A percentile compares a stretch with the other conserved stretches of the same genome.
Evolutionary conservation across 2,113 vertebrate species (phyloP).

Genomic region (Macheiramphus alcinus): DNA sequence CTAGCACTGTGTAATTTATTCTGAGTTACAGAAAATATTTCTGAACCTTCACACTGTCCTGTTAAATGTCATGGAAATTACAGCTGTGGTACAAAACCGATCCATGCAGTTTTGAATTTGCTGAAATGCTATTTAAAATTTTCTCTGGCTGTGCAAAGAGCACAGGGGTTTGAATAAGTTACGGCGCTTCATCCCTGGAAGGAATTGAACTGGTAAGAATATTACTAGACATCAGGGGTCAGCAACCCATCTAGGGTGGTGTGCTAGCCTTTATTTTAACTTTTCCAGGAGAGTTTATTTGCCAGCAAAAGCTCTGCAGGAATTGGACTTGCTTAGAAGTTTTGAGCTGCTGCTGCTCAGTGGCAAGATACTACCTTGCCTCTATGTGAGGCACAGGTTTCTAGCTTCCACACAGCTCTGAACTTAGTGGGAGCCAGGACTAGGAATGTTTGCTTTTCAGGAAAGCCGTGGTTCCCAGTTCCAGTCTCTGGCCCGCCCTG

Average conservation of each 20-base stretch:
- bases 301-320: not conserved
- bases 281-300: not conserved
- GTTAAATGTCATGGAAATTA: not conserved
- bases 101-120: not conserved
- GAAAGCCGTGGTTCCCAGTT: not conserved
- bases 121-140: not conserved
- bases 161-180: not conserved
- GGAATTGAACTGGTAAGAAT: not conserved
- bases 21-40: not conserved
- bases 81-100: not conserved
- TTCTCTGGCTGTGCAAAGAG: not conserved
- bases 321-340: not conserved
- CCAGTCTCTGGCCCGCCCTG: not conserved
- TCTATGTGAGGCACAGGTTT: not conserved
- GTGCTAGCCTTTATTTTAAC: not conserved
- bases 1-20: not conserved
- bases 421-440: not conserved
- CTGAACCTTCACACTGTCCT: not conserved
- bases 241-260: not conserved
- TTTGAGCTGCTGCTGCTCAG: not conserved
- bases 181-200: not conserved
- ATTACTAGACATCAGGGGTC: not conserved
- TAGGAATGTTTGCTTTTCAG: not conserved
- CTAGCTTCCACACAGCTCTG: not conserved
- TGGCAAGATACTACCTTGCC: not conserved